Percentiles rank a stretch among this genome's conserved stretches.
Conservation (phyloP, 2,888 invertebrate genomes). For the Steinernema carpocapsae region DNA sequence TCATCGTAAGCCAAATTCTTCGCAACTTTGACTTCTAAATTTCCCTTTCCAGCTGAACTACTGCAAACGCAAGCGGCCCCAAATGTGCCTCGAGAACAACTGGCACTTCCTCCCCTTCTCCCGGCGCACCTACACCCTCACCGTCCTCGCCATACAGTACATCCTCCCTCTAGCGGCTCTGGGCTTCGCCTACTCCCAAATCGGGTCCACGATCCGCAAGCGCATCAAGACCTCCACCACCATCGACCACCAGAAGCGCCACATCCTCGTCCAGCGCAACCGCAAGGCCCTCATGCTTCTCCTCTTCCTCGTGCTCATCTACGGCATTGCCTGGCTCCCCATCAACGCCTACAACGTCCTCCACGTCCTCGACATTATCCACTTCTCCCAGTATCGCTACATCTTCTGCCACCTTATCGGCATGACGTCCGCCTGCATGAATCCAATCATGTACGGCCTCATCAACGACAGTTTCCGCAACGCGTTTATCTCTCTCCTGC, state of each 20-base stretch:
- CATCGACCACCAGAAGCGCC: conserved; percentile 46
- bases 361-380: conserved; percentile 60
- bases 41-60: conserved; percentile 43
- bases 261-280: conserved; percentile 46
- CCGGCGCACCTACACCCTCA: conserved; percentile 58
- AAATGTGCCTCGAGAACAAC: conserved; percentile 57
- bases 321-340: conserved; percentile 88
- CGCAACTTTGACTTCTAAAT: neutral
- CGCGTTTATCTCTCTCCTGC: conserved; percentile 52
- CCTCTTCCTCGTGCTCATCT: conserved; percentile 83
- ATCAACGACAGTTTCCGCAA: conserved; percentile 84
- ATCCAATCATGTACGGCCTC: conserved; percentile 89
- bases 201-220: conserved; percentile 64
- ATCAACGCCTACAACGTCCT: conserved; percentile 81
- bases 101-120: conserved; percentile 59
- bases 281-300: conserved; percentile 82
- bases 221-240: conserved; percentile 51
- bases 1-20: neutral
- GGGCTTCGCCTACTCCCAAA: conserved; percentile 64
- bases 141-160: conserved; percentile 59
- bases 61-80: conserved; percentile 49
- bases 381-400: conserved; percentile 65
- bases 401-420: conserved; percentile 77
- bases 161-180: conserved; percentile 61
- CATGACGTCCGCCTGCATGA: conserved; percentile 88